Evolutionary conservation across 2,888 invertebrate species (phyloP).

Genomic region (Epirrita christyi): DNA sequence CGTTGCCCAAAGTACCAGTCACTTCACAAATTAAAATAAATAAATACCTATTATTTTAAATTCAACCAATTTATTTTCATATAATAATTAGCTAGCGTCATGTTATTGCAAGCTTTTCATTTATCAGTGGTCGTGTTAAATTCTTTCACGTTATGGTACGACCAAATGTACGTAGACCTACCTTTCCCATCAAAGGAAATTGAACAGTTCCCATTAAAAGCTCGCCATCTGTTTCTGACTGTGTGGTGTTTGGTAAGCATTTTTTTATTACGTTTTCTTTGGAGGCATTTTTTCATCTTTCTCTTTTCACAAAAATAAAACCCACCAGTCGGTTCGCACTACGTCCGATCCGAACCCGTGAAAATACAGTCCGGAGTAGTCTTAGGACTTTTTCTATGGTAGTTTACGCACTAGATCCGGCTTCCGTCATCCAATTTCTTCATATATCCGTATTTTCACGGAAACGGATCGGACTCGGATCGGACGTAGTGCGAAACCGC

Average conservation of each 20-base stretch:
- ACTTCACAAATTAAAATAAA: neutral
- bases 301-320: too few relatives aligned
- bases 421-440: too few relatives aligned
- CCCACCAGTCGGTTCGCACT: too few relatives aligned
- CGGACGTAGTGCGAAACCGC: too few relatives aligned
- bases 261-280: neutral
- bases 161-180: conserved; percentile 62
- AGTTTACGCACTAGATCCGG: too few relatives aligned
- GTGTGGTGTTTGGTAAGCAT: conserved; percentile 69
- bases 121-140: conserved; percentile 53
- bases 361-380: too few relatives aligned
- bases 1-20: neutral
- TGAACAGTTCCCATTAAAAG: conserved; percentile 57
- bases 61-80: neutral
- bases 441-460: too few relatives aligned
- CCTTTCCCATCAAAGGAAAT: conserved; percentile 55
- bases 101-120: conserved; percentile 56
- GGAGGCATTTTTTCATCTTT: too few relatives aligned
- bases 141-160: conserved; percentile 62
- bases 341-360: too few relatives aligned
- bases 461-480: too few relatives aligned
- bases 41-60: neutral
- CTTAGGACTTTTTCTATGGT: too few relatives aligned
- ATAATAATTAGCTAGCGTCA: neutral
- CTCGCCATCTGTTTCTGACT: conserved; percentile 62